Conservation (phyloP, 2,888 invertebrate genomes). For the Lasioglossum pauxillum region DNA sequence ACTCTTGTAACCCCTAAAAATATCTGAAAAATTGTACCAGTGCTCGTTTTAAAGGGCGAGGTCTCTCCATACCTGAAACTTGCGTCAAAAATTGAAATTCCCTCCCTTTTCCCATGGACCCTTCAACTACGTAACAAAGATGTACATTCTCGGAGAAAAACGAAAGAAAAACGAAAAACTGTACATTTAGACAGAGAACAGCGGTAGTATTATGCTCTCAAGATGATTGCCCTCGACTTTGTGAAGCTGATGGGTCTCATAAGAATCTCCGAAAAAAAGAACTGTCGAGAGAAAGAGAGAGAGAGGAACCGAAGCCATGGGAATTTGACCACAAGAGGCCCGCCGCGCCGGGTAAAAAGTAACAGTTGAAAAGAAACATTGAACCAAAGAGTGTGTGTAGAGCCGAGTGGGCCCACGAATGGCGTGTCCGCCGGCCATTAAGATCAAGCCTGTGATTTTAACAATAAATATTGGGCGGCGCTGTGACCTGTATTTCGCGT, state of each 20-base stretch:
- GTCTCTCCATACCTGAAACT: background rate
- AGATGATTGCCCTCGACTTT: conserved; percentile 7
- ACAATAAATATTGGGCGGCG: conserved; percentile 47
- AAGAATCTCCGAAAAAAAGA: background rate
- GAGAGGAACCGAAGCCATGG: background rate
- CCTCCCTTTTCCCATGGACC: background rate
- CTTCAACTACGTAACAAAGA: background rate
- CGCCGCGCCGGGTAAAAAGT: background rate
- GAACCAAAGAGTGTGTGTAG: background rate
- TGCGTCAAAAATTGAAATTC: background rate
- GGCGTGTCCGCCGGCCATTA: conserved; percentile 36
- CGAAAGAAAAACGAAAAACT: background rate
- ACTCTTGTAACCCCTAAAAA: background rate
- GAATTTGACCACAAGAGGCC: conserved; percentile 10
- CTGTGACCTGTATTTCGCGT: conserved; percentile 52
- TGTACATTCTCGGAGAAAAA: background rate
- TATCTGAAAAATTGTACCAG: background rate
- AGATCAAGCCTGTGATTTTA: conserved; percentile 31
- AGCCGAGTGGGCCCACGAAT: conserved; percentile 27
- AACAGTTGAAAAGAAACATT: conserved; percentile 28
- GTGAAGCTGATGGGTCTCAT: background rate
- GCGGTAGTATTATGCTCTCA: background rate
- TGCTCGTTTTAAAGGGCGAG: background rate
- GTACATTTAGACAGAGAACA: background rate
- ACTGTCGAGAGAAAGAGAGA: background rate